Evolutionary conservation across 2,888 invertebrate species (phyloP).

Genomic region (Argynnis bischoffii): DNA sequence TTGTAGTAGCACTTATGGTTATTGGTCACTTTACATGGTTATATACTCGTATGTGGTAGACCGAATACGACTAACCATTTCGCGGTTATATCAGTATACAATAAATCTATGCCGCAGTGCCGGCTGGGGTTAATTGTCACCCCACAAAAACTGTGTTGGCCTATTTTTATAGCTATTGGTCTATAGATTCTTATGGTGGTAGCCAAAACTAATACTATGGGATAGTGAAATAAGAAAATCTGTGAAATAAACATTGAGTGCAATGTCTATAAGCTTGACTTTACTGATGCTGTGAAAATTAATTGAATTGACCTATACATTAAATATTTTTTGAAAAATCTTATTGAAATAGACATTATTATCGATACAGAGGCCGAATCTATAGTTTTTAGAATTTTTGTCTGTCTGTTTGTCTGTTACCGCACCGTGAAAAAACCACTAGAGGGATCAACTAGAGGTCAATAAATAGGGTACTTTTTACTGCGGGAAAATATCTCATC

Average conservation of each 20-base stretch:
- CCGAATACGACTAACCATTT: constrained; percentile 28
- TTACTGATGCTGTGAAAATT: too few species aligned
- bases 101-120: constrained; percentile 28
- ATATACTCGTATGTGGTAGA: constrained; percentile 2
- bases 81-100: constrained; percentile 27
- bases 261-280: too few species aligned
- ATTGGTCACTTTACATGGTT: background rate
- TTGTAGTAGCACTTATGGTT: background rate
- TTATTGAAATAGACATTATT: too few species aligned
- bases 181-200: background rate
- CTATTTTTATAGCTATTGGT: constrained; percentile 17
- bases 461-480: too few species aligned
- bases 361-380: too few species aligned
- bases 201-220: constrained; percentile 3
- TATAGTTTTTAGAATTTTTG: too few species aligned
- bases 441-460: too few species aligned
- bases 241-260: background rate
- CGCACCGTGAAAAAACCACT: too few species aligned
- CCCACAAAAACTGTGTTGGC: constrained; percentile 23
- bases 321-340: too few species aligned
- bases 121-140: constrained; percentile 31
- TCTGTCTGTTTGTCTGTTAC: too few species aligned
- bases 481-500: too few species aligned
- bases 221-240: background rate
- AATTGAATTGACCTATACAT: too few species aligned